Percentiles rank a stretch among this genome's conserved stretches.
Evolutionary conservation across 2,113 vertebrate species (phyloP).

Genomic region (Uropsilus gracilis): DNA sequence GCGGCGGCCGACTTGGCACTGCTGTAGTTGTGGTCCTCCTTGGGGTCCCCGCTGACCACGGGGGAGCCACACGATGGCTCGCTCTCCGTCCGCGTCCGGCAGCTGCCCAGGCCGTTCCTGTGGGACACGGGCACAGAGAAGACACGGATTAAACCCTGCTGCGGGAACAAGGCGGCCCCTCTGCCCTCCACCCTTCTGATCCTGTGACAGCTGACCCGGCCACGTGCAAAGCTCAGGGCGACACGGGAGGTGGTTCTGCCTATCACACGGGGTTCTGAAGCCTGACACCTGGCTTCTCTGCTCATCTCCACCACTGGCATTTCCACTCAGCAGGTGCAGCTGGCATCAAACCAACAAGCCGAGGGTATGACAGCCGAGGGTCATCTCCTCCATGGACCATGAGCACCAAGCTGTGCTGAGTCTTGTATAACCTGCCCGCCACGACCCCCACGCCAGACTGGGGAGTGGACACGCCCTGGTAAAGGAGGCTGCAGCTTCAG

Average conservation of each 20-base stretch:
- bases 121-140: neutral
- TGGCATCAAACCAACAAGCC: neutral
- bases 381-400: neutral
- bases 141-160: neutral
- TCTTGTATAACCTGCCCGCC: too few relatives aligned
- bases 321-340: accelerated
- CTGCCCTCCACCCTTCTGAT: neutral
- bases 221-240: accelerated
- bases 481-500: neutral
- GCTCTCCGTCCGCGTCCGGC: slow-evolving; percentile 91
- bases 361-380: neutral
- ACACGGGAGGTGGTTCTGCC: neutral
- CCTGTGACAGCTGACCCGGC: neutral
- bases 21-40: slow-evolving; percentile 98
- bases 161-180: neutral
- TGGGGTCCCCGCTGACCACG: slow-evolving; percentile 93
- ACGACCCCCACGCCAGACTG: too few relatives aligned
- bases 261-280: neutral
- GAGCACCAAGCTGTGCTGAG: neutral
- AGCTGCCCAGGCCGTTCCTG: slow-evolving; percentile 91
- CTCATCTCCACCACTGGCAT: neutral
- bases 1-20: slow-evolving; percentile 92
- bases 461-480: neutral
- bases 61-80: slow-evolving; percentile 92
- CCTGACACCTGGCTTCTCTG: neutral